Percentiles rank a stretch among this genome's conserved stretches.
Conservation (phyloP, 1,140 invertebrate genomes). For the Brachystomella parvula region DNA sequence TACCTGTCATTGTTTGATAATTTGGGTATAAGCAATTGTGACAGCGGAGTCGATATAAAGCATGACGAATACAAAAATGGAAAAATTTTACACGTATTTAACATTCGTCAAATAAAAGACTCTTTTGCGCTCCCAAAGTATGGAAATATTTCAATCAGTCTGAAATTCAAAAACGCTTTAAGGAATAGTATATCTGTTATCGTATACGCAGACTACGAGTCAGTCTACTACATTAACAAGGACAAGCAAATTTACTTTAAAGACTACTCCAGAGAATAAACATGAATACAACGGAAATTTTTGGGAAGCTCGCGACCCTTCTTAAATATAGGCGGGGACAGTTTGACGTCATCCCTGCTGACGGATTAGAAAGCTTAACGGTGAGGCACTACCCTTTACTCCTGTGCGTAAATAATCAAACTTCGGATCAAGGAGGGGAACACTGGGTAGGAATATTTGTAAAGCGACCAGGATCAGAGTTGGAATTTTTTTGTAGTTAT, state of each 20-base stretch:
- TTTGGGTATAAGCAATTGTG: neutral
- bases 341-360: conserved; percentile 18
- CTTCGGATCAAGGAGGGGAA: neutral
- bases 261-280: conserved; percentile 6
- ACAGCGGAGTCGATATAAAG: conserved; percentile 15
- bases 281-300: neutral
- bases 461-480: neutral
- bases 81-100: conserved; percentile 15
- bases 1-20: conserved; percentile 17
- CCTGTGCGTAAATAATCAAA: conserved; percentile 20
- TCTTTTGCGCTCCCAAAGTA: conserved; percentile 7
- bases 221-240: conserved; percentile 22
- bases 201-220: conserved; percentile 27
- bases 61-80: conserved; percentile 13
- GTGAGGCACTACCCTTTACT: conserved; percentile 6
- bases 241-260: conserved; percentile 21
- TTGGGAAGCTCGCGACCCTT: neutral
- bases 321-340: conserved; percentile 1
- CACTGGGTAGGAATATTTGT: conserved; percentile 29
- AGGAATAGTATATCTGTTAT: conserved; percentile 12
- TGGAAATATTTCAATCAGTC: conserved; percentile 19
- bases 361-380: neutral
- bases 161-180: conserved; percentile 15
- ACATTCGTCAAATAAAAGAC: conserved; percentile 16
- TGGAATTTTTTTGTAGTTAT: conserved; percentile 21